phyloP scores from a whole-genome alignment of 2,888 invertebrate genomes.

The Conops quadrifasciatus region DNA sequence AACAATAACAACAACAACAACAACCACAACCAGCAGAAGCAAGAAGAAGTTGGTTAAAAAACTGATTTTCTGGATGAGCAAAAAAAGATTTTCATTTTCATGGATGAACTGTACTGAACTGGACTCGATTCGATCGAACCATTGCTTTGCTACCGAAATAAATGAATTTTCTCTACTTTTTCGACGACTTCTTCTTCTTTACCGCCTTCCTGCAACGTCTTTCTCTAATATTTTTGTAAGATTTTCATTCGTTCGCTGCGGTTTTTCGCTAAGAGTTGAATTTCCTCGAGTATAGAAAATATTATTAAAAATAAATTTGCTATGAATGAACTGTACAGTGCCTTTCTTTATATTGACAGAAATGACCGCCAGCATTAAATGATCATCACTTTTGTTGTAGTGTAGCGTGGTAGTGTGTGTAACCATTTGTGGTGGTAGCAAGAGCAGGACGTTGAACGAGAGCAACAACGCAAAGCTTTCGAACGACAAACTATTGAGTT shows the following conservation, averaged over 20 bases:
- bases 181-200: background rate
- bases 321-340: too few relatives aligned
- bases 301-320: slow-evolving; percentile 42
- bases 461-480: background rate
- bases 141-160: background rate
- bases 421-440: background rate
- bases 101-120: background rate
- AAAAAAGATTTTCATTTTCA: background rate
- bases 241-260: slow-evolving; percentile 41
- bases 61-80: background rate
- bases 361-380: background rate
- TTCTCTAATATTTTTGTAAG: too few relatives aligned
- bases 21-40: background rate
- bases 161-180: slow-evolving; percentile 13
- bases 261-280: slow-evolving; percentile 50
- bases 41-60: too few relatives aligned
- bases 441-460: background rate
- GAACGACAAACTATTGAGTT: slow-evolving; percentile 38
- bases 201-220: background rate
- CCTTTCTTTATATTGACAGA: background rate
- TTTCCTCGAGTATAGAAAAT: slow-evolving; percentile 37
- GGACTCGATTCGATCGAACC: too few relatives aligned
- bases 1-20: background rate
- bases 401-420: background rate
- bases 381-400: background rate